Evolutionary conservation across 2,113 vertebrate species (phyloP).

Genomic region (Oncorhynchus nerka): DNA sequence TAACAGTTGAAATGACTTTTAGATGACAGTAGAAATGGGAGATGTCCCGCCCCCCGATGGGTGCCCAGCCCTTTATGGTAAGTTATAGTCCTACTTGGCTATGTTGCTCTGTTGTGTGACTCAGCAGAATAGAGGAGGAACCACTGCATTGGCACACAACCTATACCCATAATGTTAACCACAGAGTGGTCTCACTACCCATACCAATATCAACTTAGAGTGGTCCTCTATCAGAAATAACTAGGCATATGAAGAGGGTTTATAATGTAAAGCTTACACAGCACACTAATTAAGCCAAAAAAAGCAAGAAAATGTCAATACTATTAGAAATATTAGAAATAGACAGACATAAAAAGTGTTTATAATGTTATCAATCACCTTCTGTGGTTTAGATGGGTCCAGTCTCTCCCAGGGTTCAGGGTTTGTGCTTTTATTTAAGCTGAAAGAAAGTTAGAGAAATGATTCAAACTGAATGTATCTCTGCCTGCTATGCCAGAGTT

Average conservation of each 20-base stretch:
- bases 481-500: background rate
- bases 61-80: no score
- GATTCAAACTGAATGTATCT: background rate
- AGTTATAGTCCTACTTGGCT: no score
- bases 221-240: no score
- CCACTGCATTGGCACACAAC: background rate
- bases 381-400: conserved; percentile 68
- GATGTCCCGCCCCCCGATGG: no score
- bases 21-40: no score
- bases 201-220: background rate
- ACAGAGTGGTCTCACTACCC: no score
- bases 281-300: no score
- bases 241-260: no score
- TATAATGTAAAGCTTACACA: no score
- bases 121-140: background rate
- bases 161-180: background rate
- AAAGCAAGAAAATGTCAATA: background rate
- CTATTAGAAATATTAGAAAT: background rate
- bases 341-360: background rate
- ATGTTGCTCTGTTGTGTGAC: background rate
- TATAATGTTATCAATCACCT: conserved; percentile 64
- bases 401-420: conserved; percentile 78
- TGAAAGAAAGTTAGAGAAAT: conserved; percentile 51
- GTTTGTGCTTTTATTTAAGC: conserved; percentile 65
- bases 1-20: no score